Evolutionary conservation across 2,113 vertebrate species (phyloP).

Genomic region (Acinonyx jubatus): DNA sequence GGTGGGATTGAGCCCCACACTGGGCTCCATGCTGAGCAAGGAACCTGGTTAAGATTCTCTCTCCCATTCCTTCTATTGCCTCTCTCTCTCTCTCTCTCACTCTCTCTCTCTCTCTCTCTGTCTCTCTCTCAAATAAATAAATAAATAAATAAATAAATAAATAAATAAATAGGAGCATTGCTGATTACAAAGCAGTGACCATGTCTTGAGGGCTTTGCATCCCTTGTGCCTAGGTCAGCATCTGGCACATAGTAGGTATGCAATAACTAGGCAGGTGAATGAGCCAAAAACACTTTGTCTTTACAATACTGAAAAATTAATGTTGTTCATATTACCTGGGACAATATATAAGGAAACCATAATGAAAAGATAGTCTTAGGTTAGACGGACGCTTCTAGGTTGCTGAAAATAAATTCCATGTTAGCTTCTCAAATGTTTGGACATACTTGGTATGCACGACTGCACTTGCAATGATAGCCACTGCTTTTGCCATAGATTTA

Average conservation of each 20-base stretch:
- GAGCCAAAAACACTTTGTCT: background rate
- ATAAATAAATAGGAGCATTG: background rate
- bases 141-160: too few relatives aligned
- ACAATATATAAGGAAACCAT: background rate
- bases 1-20: too few relatives aligned
- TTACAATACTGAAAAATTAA: background rate
- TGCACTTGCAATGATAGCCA: background rate
- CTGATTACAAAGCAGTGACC: background rate
- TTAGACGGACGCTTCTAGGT: background rate
- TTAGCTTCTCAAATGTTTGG: background rate
- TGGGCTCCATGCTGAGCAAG: too few relatives aligned
- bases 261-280: background rate
- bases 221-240: background rate
- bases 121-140: too few relatives aligned
- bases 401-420: background rate
- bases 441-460: constrained; percentile 31
- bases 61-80: too few relatives aligned
- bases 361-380: background rate
- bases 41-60: too few relatives aligned
- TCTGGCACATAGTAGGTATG: too few relatives aligned
- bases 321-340: background rate
- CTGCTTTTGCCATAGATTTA: background rate
- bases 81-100: too few relatives aligned
- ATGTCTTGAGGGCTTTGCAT: background rate
- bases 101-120: too few relatives aligned